These are phyloP conservation scores for Solea solea DNA, from an alignment of 2,113 vertebrate species.

Conservation along the genomic window DNA sequence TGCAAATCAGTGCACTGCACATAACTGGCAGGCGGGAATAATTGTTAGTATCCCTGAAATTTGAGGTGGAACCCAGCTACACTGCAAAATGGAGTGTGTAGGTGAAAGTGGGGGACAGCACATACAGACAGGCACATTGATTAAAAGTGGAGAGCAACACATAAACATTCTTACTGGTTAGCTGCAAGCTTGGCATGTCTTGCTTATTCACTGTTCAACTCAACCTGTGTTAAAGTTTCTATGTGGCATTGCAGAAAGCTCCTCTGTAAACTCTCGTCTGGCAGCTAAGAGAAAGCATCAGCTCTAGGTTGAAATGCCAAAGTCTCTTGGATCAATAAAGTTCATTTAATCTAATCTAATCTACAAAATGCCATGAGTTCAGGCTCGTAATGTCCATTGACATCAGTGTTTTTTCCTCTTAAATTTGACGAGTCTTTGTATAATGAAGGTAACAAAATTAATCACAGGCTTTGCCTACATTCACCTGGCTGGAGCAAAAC, in stretches of 20 bases:
- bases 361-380: conserved; percentile 48
- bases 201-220: conserved; percentile 1
- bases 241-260: conserved; percentile 4
- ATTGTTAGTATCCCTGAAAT: conserved; percentile 41
- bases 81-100: conserved; percentile 58
- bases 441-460: conserved; percentile 32
- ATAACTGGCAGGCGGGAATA: conserved; percentile 23
- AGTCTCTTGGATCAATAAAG: conserved; percentile 45
- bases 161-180: conserved; percentile 26
- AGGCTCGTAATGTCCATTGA: conserved; percentile 19
- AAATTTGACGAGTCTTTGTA: conserved; percentile 28
- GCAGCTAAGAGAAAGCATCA: conserved; percentile 24
- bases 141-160: conserved; percentile 41
- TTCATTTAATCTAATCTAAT: conserved; percentile 55
- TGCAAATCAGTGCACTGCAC: conserved; percentile 39
- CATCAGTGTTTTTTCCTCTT: conserved; percentile 16
- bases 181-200: conserved; percentile 16
- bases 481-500: conserved; percentile 29
- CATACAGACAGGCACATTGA: conserved; percentile 40
- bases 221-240: not conserved
- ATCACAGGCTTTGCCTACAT: conserved; percentile 31
- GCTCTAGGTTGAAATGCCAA: conserved; percentile 39
- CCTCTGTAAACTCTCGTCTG: conserved; percentile 28
- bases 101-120: conserved; percentile 55
- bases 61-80: conserved; percentile 39